phyloP scores from a whole-genome alignment of 2,888 invertebrate species.

The Diaprepes abbreviatus region DNA sequence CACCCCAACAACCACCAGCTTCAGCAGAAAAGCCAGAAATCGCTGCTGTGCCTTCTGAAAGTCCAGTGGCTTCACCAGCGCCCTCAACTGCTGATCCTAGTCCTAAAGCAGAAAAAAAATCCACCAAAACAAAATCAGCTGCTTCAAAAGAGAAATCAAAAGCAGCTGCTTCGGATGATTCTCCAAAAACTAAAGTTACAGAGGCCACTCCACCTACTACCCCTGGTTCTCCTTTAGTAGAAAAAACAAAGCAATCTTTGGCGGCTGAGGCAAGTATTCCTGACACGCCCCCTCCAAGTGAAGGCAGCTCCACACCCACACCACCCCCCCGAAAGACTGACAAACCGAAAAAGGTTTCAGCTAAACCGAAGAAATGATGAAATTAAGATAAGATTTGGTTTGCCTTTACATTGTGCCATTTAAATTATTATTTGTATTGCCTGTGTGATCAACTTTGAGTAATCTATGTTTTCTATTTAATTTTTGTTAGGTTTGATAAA shows the following conservation, averaged over 20 bases:
- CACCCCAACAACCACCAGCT: conserved; percentile 11
- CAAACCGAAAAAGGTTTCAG: conserved; percentile 56
- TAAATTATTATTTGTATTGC: conserved; percentile 39
- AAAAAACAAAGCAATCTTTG: conserved; percentile 52
- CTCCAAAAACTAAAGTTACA: conserved; percentile 59
- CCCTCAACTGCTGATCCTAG: neutral
- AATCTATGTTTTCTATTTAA: conserved; percentile 39
- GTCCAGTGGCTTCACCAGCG: neutral
- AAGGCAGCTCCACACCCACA: conserved; percentile 50
- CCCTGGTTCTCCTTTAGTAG: conserved; percentile 56
- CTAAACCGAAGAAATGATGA: conserved; percentile 57
- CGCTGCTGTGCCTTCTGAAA: neutral
- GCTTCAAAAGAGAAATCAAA: conserved; percentile 28
- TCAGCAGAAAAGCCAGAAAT: neutral
- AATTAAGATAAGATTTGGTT: conserved; percentile 24
- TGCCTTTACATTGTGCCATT: conserved; percentile 35
- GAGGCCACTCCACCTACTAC: conserved; percentile 61
- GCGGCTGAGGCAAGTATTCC: conserved; percentile 49
- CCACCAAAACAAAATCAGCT: conserved; percentile 6
- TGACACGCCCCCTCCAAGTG: conserved; percentile 50
- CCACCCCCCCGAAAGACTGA: conserved; percentile 65
- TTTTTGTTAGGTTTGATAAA: conserved; percentile 44
- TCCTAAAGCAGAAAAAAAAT: neutral
- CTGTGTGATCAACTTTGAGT: conserved; percentile 43
- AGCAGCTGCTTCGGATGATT: conserved; percentile 9